phyloP scores from a whole-genome alignment of 2,888 invertebrate species.

The Xestia sexstrigata region DNA sequence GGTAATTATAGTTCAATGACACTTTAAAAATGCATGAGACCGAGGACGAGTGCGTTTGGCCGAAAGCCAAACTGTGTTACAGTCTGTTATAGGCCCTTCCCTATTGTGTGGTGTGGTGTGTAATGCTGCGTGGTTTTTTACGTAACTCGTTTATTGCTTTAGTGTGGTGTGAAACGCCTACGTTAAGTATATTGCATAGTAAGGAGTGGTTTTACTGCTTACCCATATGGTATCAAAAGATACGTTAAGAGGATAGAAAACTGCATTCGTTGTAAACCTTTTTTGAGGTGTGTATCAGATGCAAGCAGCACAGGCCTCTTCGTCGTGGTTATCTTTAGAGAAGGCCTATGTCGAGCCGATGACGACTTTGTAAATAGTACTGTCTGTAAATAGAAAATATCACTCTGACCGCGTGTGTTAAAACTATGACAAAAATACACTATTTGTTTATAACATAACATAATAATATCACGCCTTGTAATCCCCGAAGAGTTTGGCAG shows the following conservation, averaged over 20 bases:
- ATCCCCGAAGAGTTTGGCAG: too few species aligned
- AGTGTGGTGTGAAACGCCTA: neutral
- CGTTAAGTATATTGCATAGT: neutral
- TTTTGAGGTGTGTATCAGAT: neutral
- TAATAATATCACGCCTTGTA: too few species aligned
- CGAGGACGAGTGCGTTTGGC: constrained; percentile 64
- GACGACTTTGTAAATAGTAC: too few species aligned
- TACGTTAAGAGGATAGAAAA: neutral
- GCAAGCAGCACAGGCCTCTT: too few species aligned
- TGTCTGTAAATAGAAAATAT: neutral
- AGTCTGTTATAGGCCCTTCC: constrained; percentile 55
- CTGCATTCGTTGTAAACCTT: neutral
- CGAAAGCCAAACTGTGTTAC: constrained; percentile 55
- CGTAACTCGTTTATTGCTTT: neutral
- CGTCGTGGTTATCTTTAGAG: too few species aligned
- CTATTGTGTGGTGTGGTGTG: constrained; percentile 38
- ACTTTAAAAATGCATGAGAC: constrained; percentile 58
- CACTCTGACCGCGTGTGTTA: neutral
- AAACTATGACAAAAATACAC: too few species aligned
- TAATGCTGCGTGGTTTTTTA: constrained; percentile 24
- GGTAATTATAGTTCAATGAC: constrained; percentile 72
- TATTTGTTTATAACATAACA: too few species aligned
- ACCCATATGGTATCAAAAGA: neutral
- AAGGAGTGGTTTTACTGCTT: neutral
- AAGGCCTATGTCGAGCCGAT: too few species aligned